These are phyloP conservation scores for Hyposmocoma kahamanoa DNA, from an alignment of 1,140 invertebrate genomes.

Conservation along the genomic window DNA sequence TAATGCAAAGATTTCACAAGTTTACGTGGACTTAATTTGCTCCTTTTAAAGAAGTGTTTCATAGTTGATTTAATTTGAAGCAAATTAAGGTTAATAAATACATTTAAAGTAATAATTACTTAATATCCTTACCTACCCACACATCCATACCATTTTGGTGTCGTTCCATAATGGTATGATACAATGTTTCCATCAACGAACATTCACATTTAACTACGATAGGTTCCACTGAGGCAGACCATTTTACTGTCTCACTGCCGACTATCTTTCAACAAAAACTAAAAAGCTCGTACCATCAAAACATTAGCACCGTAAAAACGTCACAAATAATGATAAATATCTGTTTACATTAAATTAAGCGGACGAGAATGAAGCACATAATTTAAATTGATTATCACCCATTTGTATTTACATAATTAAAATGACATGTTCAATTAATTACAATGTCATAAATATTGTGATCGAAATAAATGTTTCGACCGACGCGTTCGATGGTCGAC, in stretches of 20 bases:
- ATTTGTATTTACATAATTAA: constrained; percentile 67
- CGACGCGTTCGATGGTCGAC: constrained; percentile 55
- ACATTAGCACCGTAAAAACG: constrained; percentile 52
- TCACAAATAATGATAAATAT: constrained; percentile 54
- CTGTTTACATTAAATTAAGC: constrained; percentile 65
- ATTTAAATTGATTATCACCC: constrained; percentile 64
- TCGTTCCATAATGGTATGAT: constrained; percentile 70
- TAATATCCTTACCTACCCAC: constrained; percentile 75
- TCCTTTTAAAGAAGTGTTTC: too few relatives aligned
- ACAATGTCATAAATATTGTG: constrained; percentile 58
- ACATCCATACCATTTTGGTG: constrained; percentile 75
- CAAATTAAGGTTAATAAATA: too few relatives aligned
- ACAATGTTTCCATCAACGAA: constrained; percentile 29
- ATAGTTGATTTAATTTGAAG: too few relatives aligned
- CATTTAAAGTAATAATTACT: constrained; percentile 39
- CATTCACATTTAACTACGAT: constrained; percentile 24
- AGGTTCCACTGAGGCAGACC: constrained; percentile 23
- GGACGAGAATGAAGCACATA: constrained; percentile 50
- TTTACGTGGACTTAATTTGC: too few relatives aligned
- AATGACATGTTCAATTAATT: constrained; percentile 67
- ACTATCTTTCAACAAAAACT: constrained; percentile 26
- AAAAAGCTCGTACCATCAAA: constrained; percentile 26
- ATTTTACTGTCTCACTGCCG: constrained; percentile 27
- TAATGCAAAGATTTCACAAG: too few relatives aligned
- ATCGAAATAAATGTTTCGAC: constrained; percentile 35